Conservation (phyloP, 1,140 invertebrate species). For the Megathymus violae region DNA sequence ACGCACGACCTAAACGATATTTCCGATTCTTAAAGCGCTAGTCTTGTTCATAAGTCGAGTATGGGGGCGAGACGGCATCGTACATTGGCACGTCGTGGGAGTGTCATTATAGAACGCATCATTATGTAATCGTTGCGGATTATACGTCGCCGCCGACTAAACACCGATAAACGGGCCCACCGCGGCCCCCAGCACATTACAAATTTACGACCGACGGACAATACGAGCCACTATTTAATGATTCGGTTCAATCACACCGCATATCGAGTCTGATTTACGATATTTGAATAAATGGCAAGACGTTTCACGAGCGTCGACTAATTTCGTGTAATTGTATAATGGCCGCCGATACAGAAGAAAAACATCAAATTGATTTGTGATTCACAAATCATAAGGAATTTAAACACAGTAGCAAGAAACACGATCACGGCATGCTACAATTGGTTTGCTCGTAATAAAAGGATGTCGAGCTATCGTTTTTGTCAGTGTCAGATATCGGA, state of each 20-base stretch:
- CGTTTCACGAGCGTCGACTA: conserved; percentile 26
- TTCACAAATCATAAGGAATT: conserved; percentile 34
- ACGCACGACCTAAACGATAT: background rate
- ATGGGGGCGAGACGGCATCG: background rate
- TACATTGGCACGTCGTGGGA: conserved; percentile 28
- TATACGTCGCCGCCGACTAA: conserved; percentile 66
- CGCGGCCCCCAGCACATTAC: conserved; percentile 58
- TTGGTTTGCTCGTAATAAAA: conserved; percentile 24
- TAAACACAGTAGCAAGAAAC: conserved; percentile 27
- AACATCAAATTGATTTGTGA: conserved; percentile 30
- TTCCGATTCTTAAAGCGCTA: background rate
- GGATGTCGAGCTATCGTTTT: conserved; percentile 1
- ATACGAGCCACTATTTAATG: conserved; percentile 39
- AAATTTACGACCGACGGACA: conserved; percentile 55
- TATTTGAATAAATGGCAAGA: conserved; percentile 34
- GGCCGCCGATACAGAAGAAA: conserved; percentile 20
- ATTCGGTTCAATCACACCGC: conserved; percentile 36
- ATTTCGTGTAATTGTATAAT: conserved; percentile 33
- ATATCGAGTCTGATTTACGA: conserved; percentile 28
- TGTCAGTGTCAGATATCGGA: conserved; percentile 3
- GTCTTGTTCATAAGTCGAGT: background rate
- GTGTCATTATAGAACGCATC: conserved; percentile 64
- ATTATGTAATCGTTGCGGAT: conserved; percentile 68
- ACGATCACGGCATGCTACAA: conserved; percentile 9
- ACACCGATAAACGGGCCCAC: conserved; percentile 68